Base-by-base conservation (phyloP, 2,888 invertebrate genomes). In the Drosophila prolongata region DNA sequence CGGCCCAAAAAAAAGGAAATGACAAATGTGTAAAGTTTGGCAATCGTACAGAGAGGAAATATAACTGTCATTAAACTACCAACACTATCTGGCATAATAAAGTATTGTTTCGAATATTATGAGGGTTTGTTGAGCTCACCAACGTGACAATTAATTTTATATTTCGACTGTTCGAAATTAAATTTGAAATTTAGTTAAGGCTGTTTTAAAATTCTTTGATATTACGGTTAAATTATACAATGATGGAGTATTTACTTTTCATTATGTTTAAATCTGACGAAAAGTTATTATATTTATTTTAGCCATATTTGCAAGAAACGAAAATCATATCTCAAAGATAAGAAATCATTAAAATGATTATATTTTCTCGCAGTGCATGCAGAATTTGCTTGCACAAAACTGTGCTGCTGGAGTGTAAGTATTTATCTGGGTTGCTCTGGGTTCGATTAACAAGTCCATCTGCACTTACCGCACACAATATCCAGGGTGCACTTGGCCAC, bases 401-500 rank as follows among this genome's bases (percentile, higher is more conserved):
- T 8, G 11, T 19, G n/a, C 40, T 30, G 27, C 9, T n/a, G 3
- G 3, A 9, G 24, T 1, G 6, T 27, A 27, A 9, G 30, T 6
- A 30, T 30, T 30, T 30, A 14, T 38, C 37, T n/a, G 6, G 9
- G 19, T 37, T 11, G 1, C 52, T 24, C 4, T 1, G 19, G 30
- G 58, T 53, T 53, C 58, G n/a, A 52, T 52, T 16, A 30, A 9
- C 14, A 42, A 19, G n/a, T 30, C 27, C 40, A 19, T 19, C 14
- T 16, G 8, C 40, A 71, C 80, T 71, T 60, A 90, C 90, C 90
- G 38, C 87, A 86, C 38, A 93, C 92, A 62, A 93, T 91, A 79
- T 93, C 93, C 73, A 93, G 82, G 0, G 93, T 93, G 47, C 93
- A 93, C 64, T 93, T 92, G 55, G 91, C 91, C 46, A 93, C 89